Evolutionary conservation across 2,888 invertebrate species (phyloP).

Genomic region (Cephus pulcher): DNA sequence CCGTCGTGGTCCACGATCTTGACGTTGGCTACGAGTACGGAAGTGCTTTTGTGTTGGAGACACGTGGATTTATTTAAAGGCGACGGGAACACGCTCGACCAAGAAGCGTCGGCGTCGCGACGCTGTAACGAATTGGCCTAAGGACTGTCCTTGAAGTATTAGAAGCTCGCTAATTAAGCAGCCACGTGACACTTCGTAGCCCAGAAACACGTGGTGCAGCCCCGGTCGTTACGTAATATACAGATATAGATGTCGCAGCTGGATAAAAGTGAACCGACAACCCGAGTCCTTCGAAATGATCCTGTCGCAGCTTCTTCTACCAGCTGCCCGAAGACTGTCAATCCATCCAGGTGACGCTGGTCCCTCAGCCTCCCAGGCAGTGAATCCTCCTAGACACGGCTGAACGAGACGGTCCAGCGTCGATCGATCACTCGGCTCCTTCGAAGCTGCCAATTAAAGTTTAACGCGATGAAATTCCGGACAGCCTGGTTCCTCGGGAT

Average conservation of each 20-base stretch:
- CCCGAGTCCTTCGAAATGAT: not conserved
- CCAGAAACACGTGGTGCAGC: not conserved
- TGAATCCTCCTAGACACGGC: not conserved
- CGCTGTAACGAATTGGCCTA: not conserved
- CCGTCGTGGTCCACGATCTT: not conserved
- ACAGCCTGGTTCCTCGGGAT: constrained; percentile 4
- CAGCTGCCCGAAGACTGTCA: not conserved
- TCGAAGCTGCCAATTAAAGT: constrained; percentile 41
- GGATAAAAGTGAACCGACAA: not conserved
- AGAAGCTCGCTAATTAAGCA: not conserved
- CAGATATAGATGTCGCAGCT: not conserved
- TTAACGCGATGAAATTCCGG: constrained; percentile 29
- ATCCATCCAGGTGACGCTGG: not conserved
- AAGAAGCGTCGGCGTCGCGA: not conserved
- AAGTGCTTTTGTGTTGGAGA: not conserved
- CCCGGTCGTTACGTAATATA: not conserved
- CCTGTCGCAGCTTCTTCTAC: not conserved
- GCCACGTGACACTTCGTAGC: not conserved
- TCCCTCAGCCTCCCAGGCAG: not conserved
- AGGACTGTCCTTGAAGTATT: not conserved
- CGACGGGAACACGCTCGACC: not conserved
- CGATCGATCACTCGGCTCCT: not conserved
- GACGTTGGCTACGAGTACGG: not conserved
- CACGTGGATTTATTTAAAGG: constrained; percentile 1
- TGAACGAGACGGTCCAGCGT: not conserved